Conservation (phyloP, 2,888 invertebrate species). For the Nephrotoma appendiculata region DNA sequence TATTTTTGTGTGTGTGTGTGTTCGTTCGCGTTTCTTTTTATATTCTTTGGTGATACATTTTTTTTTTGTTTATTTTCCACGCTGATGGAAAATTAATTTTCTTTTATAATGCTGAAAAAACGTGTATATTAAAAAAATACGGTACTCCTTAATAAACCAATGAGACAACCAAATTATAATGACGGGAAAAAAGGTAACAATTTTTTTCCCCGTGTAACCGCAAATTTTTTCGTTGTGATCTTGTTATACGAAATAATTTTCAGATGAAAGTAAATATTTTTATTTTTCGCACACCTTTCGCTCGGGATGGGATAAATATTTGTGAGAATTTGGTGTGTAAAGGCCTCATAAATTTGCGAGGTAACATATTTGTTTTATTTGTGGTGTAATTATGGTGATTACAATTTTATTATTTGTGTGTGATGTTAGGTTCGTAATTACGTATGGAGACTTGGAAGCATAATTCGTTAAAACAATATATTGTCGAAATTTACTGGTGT, state of each 20-base stretch:
- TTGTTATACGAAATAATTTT: neutral
- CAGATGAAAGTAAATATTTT: neutral
- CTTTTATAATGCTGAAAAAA: neutral
- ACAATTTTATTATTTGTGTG: neutral
- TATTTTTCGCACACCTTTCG: neutral
- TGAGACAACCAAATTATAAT: neutral
- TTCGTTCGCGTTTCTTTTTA: neutral
- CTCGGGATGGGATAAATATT: neutral
- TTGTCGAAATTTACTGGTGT: too few species aligned
- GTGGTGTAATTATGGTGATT: neutral
- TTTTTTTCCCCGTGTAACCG: neutral
- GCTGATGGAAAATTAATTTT: neutral
- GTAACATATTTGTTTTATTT: neutral
- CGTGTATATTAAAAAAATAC: neutral
- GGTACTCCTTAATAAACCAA: neutral
- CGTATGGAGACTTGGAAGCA: too few species aligned
- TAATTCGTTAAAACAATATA: too few species aligned
- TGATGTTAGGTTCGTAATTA: neutral
- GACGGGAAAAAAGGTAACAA: neutral
- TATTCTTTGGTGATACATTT: neutral
- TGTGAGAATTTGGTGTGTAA: neutral
- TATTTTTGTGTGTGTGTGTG: neutral
- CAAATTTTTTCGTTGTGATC: neutral
- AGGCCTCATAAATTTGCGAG: neutral
- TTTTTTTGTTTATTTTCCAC: neutral